Conservation (phyloP, 2,888 invertebrate genomes). For the Clistopyga incitator region DNA sequence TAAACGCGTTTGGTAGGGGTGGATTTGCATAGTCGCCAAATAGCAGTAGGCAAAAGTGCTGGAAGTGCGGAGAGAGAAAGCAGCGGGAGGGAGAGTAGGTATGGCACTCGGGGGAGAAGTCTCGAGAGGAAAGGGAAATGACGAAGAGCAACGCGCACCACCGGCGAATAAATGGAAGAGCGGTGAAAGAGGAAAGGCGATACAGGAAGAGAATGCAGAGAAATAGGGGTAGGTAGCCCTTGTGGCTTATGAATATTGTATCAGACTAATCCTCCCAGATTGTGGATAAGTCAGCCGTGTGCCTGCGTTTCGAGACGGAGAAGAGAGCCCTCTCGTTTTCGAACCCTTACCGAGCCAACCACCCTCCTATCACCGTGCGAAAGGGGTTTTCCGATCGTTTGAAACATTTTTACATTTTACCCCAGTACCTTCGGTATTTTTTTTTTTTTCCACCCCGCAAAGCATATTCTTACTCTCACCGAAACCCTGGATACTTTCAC, state of each 20-base stretch:
- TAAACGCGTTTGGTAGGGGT: conserved; percentile 71
- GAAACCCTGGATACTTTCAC: neutral
- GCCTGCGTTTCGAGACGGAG: conserved; percentile 49
- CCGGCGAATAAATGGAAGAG: conserved; percentile 49
- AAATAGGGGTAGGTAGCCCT: conserved; percentile 68
- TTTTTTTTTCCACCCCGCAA: no score
- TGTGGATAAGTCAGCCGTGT: conserved; percentile 80
- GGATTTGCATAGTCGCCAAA: conserved; percentile 76
- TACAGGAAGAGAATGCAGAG: conserved; percentile 63
- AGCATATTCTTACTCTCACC: neutral
- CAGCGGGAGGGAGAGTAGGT: conserved; percentile 54
- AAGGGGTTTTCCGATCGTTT: conserved; percentile 49
- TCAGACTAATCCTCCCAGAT: conserved; percentile 81
- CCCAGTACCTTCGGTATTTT: neutral
- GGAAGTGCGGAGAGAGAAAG: conserved; percentile 49
- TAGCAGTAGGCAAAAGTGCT: conserved; percentile 66
- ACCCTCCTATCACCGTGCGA: conserved; percentile 1
- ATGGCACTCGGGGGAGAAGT: conserved; percentile 64
- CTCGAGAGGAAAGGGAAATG: conserved; percentile 64
- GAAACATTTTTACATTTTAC: conserved; percentile 18
- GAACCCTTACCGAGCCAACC: conserved; percentile 23
- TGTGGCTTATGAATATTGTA: conserved; percentile 82
- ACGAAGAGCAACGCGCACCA: conserved; percentile 47
- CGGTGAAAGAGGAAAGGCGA: conserved; percentile 47
- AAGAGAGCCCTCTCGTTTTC: conserved; percentile 57